A percentile compares a stretch with the other conserved stretches of the same genome.
Evolutionary conservation across 2,797 vertebrate species (phyloP).

Genomic region (Halcyon badia): DNA sequence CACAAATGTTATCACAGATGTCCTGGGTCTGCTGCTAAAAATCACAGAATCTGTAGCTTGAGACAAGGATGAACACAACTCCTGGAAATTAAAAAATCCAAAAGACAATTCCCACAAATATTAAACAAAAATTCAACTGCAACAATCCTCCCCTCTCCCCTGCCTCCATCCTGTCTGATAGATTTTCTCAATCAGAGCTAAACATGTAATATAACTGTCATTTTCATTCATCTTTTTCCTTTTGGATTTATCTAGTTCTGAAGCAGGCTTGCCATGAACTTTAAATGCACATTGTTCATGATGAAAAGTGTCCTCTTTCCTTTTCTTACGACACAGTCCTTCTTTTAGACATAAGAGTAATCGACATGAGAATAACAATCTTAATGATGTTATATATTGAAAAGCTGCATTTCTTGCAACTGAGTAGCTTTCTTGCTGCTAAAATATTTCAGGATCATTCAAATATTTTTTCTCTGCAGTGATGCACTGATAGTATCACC

Average conservation of each 20-base stretch:
- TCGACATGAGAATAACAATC: background rate
- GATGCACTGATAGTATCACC: background rate
- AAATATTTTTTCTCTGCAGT: background rate
- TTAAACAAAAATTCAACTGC: background rate
- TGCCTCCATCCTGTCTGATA: background rate
- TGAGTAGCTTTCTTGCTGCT: background rate
- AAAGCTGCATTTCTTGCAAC: background rate
- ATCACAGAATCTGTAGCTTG: background rate
- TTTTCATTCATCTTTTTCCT: conserved; percentile 24
- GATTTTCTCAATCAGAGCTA: background rate
- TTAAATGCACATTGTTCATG: background rate
- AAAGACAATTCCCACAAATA: background rate
- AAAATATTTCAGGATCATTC: background rate
- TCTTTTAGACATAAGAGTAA: conserved; percentile 26
- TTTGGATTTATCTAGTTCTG: background rate
- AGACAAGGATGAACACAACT: conserved; percentile 5
- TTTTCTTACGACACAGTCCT: background rate
- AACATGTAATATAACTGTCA: background rate
- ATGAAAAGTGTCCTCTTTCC: background rate
- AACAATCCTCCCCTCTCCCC: background rate
- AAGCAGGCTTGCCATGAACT: background rate
- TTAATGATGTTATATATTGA: background rate
- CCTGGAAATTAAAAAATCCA: conserved; percentile 24
- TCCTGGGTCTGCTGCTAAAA: background rate
- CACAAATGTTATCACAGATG: background rate